These are phyloP conservation scores for Clarias fuscus DNA, from an alignment of 2,797 vertebrate species.

Conservation along the genomic window DNA sequence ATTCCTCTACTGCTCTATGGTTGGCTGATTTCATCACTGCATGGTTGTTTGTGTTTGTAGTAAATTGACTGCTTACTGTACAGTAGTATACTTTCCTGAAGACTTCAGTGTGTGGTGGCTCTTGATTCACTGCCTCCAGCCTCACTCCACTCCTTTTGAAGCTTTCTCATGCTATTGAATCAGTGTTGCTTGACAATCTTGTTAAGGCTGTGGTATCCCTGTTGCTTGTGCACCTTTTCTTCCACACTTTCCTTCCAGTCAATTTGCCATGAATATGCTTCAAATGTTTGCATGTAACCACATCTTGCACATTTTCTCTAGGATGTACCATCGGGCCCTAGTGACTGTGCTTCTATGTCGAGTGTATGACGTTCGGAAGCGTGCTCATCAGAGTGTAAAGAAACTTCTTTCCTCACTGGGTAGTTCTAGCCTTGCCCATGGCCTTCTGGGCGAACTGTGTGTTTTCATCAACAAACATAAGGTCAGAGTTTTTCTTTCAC, in stretches of 20 bases:
- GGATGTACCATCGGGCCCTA: slow-evolving; percentile 87
- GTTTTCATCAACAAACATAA: slow-evolving; percentile 87
- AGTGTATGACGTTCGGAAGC: slow-evolving; percentile 86
- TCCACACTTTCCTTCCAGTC: no score
- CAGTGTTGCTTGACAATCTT: no score
- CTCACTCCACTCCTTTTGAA: no score
- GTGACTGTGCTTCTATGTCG: slow-evolving; percentile 83
- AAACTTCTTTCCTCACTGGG: slow-evolving; percentile 89
- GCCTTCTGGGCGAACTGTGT: slow-evolving; percentile 87
- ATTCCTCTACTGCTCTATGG: background rate
- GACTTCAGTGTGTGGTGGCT: no score
- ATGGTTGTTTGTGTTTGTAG: background rate
- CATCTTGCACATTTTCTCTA: slow-evolving; percentile 52
- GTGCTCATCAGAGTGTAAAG: slow-evolving; percentile 84
- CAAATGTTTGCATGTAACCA: background rate
- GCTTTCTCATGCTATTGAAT: no score
- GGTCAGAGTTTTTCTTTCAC: slow-evolving; percentile 66
- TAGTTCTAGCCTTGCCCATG: slow-evolving; percentile 82
- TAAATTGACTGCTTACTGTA: background rate
- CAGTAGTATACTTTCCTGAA: background rate
- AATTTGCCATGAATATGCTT: background rate
- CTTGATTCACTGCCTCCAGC: no score
- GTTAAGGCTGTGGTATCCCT: no score
- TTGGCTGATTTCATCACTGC: background rate
- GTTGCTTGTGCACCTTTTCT: no score